Evolutionary conservation across 2,113 vertebrate species (phyloP), one percentile per base, ranked within the genome.

Genomic region (Condylura cristata): DNA sequence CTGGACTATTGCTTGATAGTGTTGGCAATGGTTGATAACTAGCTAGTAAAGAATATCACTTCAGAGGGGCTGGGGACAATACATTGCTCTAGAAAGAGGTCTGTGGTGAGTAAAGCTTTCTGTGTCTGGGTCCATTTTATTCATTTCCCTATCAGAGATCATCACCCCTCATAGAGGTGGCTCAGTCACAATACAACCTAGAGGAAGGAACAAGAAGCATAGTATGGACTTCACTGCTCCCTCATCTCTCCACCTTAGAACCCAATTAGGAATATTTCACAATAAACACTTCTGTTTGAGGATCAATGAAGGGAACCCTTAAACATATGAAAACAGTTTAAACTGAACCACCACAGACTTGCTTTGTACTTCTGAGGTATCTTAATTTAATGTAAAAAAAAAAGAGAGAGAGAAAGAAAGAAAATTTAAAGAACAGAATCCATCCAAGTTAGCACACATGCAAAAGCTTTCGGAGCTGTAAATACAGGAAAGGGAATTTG

Each of bases 291-390:
- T 48, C 72, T 26, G 17, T 63, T 81, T 81, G 58, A 48, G 5
- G 74, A 71, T 92, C n/a, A 84, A 63, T 61, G 13, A 92, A 72
- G 30, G 30, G 22, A 95, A 68, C 80, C 66, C 11, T 83, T 76
- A 89, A 72, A 91, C 28, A 48, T 93, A 85, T 81, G 26, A 53
- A 53, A 91, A 76, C 20, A 72, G 7, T 92, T 94, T 90, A 95
- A 84, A 90, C 32, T 44, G 89, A 95, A 66, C 85, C 48, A 81
- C 46, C 20, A 80, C 18, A 76, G 84, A 88, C 79, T 85, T 79
- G 41, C 17, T 91, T 92, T 91, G n/a, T 66, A 51, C 56, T 93
- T 93, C 79, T 95, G 37, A 79, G 56, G 66, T 89, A 78, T 24
- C 26, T 97, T 78, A 92, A 84, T 93, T 83, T n/a, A 89, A 0